Base-by-base conservation (phyloP, 2,113 vertebrate genomes). In the Mohoua ochrocephala region DNA sequence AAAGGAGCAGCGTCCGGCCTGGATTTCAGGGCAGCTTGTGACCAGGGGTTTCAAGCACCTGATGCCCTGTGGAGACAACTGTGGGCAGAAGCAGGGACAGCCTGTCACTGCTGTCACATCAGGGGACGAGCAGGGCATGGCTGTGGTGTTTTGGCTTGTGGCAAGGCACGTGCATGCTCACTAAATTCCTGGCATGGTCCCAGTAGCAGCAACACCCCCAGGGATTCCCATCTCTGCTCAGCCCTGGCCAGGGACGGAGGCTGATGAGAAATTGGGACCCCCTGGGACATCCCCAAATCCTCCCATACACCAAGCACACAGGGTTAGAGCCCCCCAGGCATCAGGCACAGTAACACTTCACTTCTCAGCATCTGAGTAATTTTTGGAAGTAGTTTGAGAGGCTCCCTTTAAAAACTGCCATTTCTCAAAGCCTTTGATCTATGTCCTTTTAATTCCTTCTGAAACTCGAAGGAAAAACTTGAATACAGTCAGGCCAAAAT, bases 181-280 rank as follows among this genome's bases (percentile, higher is more conserved):
- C 26, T 56, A 17, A 59, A 76, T 35, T 26, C 44, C 11, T 44
- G 44, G 24, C 0, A 0, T 0, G 1, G 28, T 54, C 33, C 37
- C 1, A 1, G 28, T 7, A 73, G 6, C 22, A 70, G 53, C 20
- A 52, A 11, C 0, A 3, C 22, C 42, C 74, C 16, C 1, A 3
- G 5, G 0, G 1, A 59, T 22, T 56, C 73, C 45, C 69, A 77
- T 26, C 35, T 78, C 28, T 78, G 52, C 65, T 68, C 53, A 52
- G 27, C 23, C 39, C 57, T 42, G 27, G 33, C 11, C 53, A 69
- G 30, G 15, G 28, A 33, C 0, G 0, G 84, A 84, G 20, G 24
- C 20, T 79, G 44, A 56, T 44, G 75, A 45, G 39, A 54, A 23
- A 28, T 4, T 81, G 54, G 42, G 42, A 42, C 4, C 7, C 6